Evolutionary conservation across 1,140 invertebrate species (phyloP).

Genomic region (Achatina immaculata): DNA sequence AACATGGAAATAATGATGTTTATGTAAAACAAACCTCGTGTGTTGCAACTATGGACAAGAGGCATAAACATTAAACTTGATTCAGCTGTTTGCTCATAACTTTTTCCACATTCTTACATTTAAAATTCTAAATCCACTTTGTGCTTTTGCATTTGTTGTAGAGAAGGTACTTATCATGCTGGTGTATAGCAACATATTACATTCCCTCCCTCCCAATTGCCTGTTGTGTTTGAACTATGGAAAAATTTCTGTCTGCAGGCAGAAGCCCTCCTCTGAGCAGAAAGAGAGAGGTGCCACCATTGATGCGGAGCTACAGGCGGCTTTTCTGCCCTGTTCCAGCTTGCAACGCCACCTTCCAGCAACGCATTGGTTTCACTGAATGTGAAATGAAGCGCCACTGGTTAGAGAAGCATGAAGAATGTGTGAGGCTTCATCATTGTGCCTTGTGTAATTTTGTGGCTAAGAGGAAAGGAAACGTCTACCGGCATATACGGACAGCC

Average conservation of each 20-base stretch:
- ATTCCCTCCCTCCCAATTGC: too few relatives aligned
- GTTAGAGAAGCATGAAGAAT: conserved; percentile 34
- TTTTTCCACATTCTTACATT: too few relatives aligned
- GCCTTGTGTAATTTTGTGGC: conserved; percentile 29
- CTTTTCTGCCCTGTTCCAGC: conserved; percentile 30
- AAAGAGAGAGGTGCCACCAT: neutral
- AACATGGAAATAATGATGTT: too few relatives aligned
- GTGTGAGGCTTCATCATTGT: conserved; percentile 25
- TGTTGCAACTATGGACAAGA: too few relatives aligned
- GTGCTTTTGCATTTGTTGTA: too few relatives aligned
- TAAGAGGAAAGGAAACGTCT: conserved; percentile 17
- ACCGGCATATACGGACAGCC: conserved; percentile 18
- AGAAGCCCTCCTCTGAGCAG: neutral
- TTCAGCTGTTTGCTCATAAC: too few relatives aligned
- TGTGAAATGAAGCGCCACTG: conserved; percentile 33
- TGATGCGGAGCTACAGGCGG: conserved; percentile 16
- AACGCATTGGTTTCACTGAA: conserved; percentile 25
- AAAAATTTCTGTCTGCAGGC: conserved; percentile 30
- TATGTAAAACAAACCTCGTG: too few relatives aligned
- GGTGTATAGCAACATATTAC: too few relatives aligned
- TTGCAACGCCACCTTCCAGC: conserved; percentile 3
- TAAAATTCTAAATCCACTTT: too few relatives aligned
- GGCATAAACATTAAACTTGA: too few relatives aligned
- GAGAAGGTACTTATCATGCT: too few relatives aligned
- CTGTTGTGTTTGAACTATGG: neutral